These are phyloP conservation scores for Drosophila quinaria DNA, from an alignment of 2,888 invertebrate species.

Conservation along the genomic window DNA sequence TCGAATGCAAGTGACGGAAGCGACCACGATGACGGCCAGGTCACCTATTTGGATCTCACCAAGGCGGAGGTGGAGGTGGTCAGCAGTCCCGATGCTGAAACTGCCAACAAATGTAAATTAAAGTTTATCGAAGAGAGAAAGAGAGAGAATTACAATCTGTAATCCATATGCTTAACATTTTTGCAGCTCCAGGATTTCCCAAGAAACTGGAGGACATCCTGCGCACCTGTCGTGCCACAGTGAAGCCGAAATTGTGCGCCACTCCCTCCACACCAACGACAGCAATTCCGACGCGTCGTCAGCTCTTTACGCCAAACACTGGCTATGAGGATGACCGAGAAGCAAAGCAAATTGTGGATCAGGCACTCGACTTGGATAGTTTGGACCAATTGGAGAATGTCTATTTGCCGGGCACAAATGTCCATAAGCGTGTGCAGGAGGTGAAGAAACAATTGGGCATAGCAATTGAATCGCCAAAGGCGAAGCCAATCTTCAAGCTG, in stretches of 20 bases:
- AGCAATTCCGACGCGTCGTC: slow-evolving; percentile 69
- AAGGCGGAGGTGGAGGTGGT: slow-evolving; percentile 78
- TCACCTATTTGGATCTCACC: slow-evolving; percentile 83
- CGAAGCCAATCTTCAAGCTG: slow-evolving; percentile 30
- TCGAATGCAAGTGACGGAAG: slow-evolving; percentile 25
- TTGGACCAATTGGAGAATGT: slow-evolving; percentile 48
- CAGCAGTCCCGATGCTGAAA: slow-evolving; percentile 24
- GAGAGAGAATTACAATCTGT: background rate
- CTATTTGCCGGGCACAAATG: slow-evolving; percentile 57
- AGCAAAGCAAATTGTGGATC: slow-evolving; percentile 53
- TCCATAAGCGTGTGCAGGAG: slow-evolving; percentile 59
- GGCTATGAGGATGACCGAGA: slow-evolving; percentile 71
- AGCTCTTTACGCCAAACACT: slow-evolving; percentile 81
- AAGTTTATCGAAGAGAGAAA: background rate
- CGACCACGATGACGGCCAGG: slow-evolving; percentile 22
- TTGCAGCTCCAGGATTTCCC: slow-evolving; percentile 66
- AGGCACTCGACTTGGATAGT: slow-evolving; percentile 47
- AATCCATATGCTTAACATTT: background rate
- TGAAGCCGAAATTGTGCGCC: slow-evolving; percentile 74
- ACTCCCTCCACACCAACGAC: slow-evolving; percentile 50
- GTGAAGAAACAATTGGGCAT: slow-evolving; percentile 49
- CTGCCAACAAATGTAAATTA: slow-evolving; percentile 1
- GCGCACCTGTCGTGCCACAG: slow-evolving; percentile 66
- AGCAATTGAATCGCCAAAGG: slow-evolving; percentile 16
- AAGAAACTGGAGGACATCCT: slow-evolving; percentile 77